phyloP scores from a whole-genome alignment of 2,113 vertebrate genomes.

The Pangasianodon hypophthalmus region DNA sequence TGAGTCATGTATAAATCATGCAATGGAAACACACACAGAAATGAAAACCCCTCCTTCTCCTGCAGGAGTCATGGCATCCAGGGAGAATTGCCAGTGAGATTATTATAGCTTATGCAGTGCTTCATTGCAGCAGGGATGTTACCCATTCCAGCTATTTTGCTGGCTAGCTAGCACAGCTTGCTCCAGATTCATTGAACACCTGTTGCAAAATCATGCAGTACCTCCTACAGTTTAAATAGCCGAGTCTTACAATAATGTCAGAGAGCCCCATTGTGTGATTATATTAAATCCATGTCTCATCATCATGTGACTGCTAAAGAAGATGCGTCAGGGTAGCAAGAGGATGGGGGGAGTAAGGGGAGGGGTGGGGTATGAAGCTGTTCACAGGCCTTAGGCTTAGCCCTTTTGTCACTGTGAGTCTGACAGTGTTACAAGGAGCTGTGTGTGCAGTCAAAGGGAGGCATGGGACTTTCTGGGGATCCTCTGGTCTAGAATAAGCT shows the following conservation, averaged over 20 bases:
- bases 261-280: conserved; percentile 45
- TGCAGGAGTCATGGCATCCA: conserved; percentile 68
- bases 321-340: not conserved
- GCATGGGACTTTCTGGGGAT: conserved; percentile 33
- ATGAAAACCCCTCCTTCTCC: not conserved
- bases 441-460: conserved; percentile 29
- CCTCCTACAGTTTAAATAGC: conserved; percentile 38
- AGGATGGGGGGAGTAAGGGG: not conserved
- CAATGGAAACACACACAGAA: not conserved
- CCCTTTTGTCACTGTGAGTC: conserved; percentile 38
- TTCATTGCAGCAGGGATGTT: conserved; percentile 72
- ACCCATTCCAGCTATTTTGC: not conserved
- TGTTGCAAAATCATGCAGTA: conserved; percentile 17
- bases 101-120: conserved; percentile 87
- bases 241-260: conserved; percentile 41
- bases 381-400: conserved; percentile 24
- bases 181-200: conserved; percentile 41
- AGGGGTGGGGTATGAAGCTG: conserved; percentile 6
- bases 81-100: conserved; percentile 81
- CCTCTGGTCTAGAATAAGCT: conserved; percentile 47
- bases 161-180: conserved; percentile 30
- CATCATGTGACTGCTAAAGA: conserved; percentile 57
- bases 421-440: conserved; percentile 39
- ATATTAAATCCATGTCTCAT: conserved; percentile 41
- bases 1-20: not conserved